Evolutionary conservation across 2,888 invertebrate species (phyloP).

Genomic region (Drosophila neoperkinsi): DNA sequence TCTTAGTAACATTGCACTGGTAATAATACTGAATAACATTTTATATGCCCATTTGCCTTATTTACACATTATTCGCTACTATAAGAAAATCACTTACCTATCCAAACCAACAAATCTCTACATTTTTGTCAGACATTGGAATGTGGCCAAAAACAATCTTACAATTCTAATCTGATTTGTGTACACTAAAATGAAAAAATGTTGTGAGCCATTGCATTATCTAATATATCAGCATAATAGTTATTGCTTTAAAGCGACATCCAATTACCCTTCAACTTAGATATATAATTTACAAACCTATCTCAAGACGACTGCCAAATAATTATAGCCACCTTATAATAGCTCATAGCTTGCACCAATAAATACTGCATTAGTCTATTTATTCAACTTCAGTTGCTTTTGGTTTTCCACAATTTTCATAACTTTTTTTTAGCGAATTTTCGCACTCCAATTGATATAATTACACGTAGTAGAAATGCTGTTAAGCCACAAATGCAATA

Average conservation of each 20-base stretch:
- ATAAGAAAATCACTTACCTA: not conserved
- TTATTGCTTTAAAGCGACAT: not conserved
- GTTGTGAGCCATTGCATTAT: not conserved
- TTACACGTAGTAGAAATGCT: not conserved
- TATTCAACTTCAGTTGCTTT: not conserved
- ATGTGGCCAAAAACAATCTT: not conserved
- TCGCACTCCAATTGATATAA: slow-evolving; percentile 11
- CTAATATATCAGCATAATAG: not conserved
- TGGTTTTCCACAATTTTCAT: not conserved
- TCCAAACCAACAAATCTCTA: not conserved
- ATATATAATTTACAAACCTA: not conserved
- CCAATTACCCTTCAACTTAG: not conserved
- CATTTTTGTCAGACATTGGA: not conserved
- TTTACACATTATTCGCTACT: not conserved
- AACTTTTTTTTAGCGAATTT: slow-evolving; percentile 6
- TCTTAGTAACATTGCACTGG: not conserved
- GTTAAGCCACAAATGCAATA: slow-evolving; percentile 29
- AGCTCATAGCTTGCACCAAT: too few species aligned
- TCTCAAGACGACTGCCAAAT: not conserved
- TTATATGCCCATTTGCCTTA: not conserved
- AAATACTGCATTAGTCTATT: not conserved
- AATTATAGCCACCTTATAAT: not conserved
- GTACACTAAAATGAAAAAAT: not conserved
- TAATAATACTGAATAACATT: not conserved
- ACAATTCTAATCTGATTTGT: not conserved